Conservation (phyloP, 2,113 vertebrate species). For the Vidua macroura region DNA sequence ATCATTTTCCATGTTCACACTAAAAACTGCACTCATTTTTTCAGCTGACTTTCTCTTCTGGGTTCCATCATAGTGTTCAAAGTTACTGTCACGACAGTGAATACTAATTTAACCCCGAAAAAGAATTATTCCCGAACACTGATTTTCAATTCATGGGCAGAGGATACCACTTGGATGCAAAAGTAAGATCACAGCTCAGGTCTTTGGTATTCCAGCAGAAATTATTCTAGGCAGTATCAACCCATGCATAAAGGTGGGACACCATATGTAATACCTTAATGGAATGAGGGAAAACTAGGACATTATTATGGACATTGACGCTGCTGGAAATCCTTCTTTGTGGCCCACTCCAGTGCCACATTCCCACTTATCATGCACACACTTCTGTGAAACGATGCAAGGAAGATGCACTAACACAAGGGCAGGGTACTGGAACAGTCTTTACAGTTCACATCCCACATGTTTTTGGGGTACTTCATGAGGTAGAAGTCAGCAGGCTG, state of each 20-base stretch:
- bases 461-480: neutral
- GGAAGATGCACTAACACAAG: neutral
- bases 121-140: neutral
- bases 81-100: neutral
- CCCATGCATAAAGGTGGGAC: neutral
- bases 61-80: neutral
- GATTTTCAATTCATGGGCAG: neutral
- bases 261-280: rapidly evolving
- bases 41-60: neutral
- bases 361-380: rapidly evolving
- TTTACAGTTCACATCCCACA: neutral
- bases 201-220: neutral
- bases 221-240: neutral
- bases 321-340: neutral
- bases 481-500: neutral
- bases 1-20: neutral
- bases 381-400: rapidly evolving
- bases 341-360: neutral
- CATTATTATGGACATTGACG: rapidly evolving
- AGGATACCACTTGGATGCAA: neutral
- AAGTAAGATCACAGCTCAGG: neutral
- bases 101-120: neutral
- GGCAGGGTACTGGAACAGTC: neutral
- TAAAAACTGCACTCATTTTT: neutral
- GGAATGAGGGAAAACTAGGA: neutral